A percentile compares a stretch with the other conserved stretches of the same genome.
Evolutionary conservation across 2,888 invertebrate species (phyloP).

Genomic region (Limnephilus rhombicus): DNA sequence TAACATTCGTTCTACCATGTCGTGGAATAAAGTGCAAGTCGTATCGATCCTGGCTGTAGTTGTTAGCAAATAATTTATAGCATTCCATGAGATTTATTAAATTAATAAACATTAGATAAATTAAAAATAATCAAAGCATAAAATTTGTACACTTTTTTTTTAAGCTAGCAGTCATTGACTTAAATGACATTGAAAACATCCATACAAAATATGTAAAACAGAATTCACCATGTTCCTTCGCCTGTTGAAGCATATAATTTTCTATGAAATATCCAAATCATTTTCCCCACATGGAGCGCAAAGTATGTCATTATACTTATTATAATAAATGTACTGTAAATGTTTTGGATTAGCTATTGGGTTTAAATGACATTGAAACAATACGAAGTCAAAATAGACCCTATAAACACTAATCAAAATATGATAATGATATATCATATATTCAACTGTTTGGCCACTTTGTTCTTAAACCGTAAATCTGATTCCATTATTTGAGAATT

Average conservation of each 20-base stretch:
- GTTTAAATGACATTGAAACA: constrained; percentile 19
- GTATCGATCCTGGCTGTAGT: too few relatives aligned
- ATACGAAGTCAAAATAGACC: background rate
- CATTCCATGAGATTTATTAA: too few relatives aligned
- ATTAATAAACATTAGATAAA: too few relatives aligned
- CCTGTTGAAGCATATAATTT: background rate
- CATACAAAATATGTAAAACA: background rate
- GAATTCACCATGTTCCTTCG: background rate
- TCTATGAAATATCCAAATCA: background rate
- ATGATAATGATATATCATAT: constrained; percentile 31
- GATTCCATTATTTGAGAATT: background rate
- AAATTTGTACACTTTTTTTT: background rate
- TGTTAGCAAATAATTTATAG: too few relatives aligned
- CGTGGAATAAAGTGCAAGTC: too few relatives aligned
- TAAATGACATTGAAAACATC: background rate
- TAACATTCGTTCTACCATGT: too few relatives aligned
- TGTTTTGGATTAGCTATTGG: background rate
- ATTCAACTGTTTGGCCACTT: constrained; percentile 19
- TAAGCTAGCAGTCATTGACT: background rate
- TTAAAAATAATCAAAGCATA: too few relatives aligned
- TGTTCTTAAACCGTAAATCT: background rate
- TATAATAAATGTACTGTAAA: constrained; percentile 10
- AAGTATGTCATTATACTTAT: constrained; percentile 14
- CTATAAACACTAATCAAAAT: background rate
- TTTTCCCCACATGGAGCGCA: background rate